A percentile compares a stretch with the other conserved stretches of the same genome.
phyloP scores from a whole-genome alignment of 1,140 invertebrate species.

The Diachasma alloeum region DNA sequence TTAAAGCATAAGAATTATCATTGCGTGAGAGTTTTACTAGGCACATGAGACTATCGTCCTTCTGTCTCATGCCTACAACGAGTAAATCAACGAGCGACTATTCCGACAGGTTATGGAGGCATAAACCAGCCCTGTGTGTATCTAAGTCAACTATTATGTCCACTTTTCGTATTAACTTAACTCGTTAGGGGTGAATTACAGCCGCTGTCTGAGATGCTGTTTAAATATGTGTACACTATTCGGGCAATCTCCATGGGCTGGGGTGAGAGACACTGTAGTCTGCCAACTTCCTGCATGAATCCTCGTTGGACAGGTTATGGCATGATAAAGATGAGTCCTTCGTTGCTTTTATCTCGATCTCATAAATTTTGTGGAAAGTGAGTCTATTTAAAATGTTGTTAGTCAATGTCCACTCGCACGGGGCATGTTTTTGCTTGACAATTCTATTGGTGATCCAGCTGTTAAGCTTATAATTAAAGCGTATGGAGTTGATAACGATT shows the following conservation, averaged over 20 bases:
- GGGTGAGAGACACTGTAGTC: not conserved
- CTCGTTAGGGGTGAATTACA: slow-evolving; percentile 30
- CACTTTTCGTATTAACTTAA: slow-evolving; percentile 30
- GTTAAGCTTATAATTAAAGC: no score
- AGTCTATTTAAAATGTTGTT: not conserved
- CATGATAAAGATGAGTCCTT: slow-evolving; percentile 15
- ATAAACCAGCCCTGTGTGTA: slow-evolving; percentile 35
- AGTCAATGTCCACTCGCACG: no score
- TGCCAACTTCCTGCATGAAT: slow-evolving; percentile 18
- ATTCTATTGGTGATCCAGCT: no score
- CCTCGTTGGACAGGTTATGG: slow-evolving; percentile 25
- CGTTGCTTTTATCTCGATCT: not conserved
- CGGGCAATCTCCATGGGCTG: not conserved
- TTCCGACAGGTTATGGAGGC: slow-evolving; percentile 42
- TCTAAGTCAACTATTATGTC: slow-evolving; percentile 26
- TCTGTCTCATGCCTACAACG: not conserved
- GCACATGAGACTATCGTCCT: not conserved
- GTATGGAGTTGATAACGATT: no score
- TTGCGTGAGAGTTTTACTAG: no score
- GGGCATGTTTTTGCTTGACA: no score
- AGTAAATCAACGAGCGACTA: slow-evolving; percentile 35
- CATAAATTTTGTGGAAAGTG: not conserved
- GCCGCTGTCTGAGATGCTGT: not conserved
- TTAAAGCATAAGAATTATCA: no score
- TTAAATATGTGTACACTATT: not conserved